These are phyloP conservation scores for Sylvilagus floridanus DNA, from an alignment of 2,797 vertebrate genomes.

Conservation along the genomic window DNA sequence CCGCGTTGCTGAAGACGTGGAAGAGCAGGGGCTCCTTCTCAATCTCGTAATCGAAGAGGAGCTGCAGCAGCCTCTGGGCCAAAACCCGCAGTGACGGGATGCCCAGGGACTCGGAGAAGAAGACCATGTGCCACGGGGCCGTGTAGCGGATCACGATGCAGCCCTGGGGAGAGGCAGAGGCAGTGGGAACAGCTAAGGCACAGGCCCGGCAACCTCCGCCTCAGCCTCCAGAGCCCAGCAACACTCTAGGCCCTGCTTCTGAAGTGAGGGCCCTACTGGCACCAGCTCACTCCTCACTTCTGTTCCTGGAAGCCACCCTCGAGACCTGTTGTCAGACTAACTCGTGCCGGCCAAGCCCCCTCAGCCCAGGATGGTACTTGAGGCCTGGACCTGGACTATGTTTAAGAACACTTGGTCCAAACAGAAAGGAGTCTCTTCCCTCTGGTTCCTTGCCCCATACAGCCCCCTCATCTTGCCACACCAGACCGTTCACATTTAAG, in stretches of 20 bases:
- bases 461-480: background rate
- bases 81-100: conserved; percentile 92
- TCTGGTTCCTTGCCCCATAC: background rate
- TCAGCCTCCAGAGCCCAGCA: background rate
- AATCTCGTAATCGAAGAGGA: conserved; percentile 95
- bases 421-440: background rate
- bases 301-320: background rate
- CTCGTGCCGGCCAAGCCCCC: background rate
- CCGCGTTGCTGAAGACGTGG: conserved; percentile 97
- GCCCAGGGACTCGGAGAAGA: conserved; percentile 96
- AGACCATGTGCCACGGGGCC: conserved; percentile 93
- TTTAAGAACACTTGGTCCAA: background rate
- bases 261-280: background rate
- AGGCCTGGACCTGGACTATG: background rate
- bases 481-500: background rate
- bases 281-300: background rate
- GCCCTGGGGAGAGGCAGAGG: conserved; percentile 88
- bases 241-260: background rate
- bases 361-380: background rate
- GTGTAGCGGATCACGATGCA: conserved; percentile 96
- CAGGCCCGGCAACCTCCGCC: background rate
- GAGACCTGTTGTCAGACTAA: background rate
- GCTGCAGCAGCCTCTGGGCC: conserved; percentile 93
- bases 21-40: conserved; percentile 95
- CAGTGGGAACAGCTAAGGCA: background rate